Conservation (phyloP, 2,888 invertebrate genomes). For the Lottia gigantea region DNA sequence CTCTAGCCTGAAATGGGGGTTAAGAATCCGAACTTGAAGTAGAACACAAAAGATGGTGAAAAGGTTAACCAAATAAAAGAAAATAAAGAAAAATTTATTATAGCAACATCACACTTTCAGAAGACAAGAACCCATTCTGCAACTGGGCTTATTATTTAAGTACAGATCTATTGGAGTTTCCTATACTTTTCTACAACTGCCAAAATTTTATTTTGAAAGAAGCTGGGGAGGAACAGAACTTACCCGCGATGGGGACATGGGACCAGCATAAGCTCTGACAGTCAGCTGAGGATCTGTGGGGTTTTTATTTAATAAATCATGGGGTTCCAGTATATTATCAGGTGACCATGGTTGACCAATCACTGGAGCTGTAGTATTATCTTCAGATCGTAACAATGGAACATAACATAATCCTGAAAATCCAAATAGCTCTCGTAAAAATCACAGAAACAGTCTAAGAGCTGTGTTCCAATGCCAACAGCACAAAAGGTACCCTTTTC, state of each 20-base stretch:
- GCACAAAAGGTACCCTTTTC: too few species aligned
- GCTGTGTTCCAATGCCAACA: too few species aligned
- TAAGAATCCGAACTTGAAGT: too few species aligned
- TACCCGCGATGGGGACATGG: conserved; percentile 78
- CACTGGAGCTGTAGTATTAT: conserved; percentile 79
- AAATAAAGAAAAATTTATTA: too few species aligned
- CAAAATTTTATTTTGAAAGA: not conserved
- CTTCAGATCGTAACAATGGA: conserved; percentile 84
- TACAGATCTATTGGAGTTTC: not conserved
- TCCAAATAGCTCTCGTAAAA: not conserved
- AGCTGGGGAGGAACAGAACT: not conserved
- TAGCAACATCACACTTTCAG: too few species aligned
- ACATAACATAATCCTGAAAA: conserved; percentile 82
- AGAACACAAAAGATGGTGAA: too few species aligned
- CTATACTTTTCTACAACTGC: too few species aligned
- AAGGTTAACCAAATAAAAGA: too few species aligned
- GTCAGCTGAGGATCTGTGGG: conserved; percentile 50
- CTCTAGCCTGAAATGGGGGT: conserved; percentile 44
- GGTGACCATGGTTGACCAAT: conserved; percentile 77
- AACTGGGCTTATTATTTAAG: too few species aligned
- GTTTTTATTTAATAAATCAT: conserved; percentile 24
- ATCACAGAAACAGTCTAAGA: not conserved
- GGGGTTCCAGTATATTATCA: conserved; percentile 25
- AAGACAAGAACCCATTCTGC: too few species aligned
- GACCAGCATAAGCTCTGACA: conserved; percentile 85